A percentile compares a stretch with the other conserved stretches of the same genome.
These are phyloP conservation scores for Taphrorychus bicolor DNA, from an alignment of 2,888 invertebrate genomes.

Conservation along the genomic window DNA sequence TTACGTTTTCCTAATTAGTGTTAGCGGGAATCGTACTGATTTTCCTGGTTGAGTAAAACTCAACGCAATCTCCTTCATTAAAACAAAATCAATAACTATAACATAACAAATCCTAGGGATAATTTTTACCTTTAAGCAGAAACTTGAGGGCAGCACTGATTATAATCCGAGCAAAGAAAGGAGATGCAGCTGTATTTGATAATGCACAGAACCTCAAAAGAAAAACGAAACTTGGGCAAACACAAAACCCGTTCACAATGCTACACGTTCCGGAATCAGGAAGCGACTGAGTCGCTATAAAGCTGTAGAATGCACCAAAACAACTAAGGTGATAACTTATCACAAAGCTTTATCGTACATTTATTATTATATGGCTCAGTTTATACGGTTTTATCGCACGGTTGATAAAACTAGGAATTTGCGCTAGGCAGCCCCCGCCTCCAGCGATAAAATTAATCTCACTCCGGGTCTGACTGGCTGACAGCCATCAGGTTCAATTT, in stretches of 20 bases:
- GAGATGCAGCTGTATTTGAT: too few relatives aligned
- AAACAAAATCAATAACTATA: too few relatives aligned
- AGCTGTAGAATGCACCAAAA: conserved; percentile 53
- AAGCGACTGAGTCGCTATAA: conserved; percentile 44
- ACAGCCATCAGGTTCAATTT: background rate
- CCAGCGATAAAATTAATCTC: background rate
- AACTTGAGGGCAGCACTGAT: too few relatives aligned
- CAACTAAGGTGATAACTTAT: conserved; percentile 58
- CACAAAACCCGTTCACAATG: conserved; percentile 10
- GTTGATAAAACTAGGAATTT: conserved; percentile 57
- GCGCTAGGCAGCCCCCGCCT: conserved; percentile 46
- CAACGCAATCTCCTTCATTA: too few relatives aligned
- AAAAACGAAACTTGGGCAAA: too few relatives aligned
- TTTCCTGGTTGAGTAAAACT: background rate
- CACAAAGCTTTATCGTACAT: conserved; percentile 50
- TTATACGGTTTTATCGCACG: conserved; percentile 51
- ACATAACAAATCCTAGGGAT: too few relatives aligned
- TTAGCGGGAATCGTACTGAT: background rate
- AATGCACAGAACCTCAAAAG: too few relatives aligned
- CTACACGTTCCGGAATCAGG: conserved; percentile 45
- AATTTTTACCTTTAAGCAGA: too few relatives aligned
- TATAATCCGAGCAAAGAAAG: too few relatives aligned
- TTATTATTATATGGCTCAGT: conserved; percentile 48
- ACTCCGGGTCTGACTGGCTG: background rate
- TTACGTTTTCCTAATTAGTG: background rate